phyloP scores from a whole-genome alignment of 2,797 vertebrate genomes.

The Rhabdomys pumilio region DNA sequence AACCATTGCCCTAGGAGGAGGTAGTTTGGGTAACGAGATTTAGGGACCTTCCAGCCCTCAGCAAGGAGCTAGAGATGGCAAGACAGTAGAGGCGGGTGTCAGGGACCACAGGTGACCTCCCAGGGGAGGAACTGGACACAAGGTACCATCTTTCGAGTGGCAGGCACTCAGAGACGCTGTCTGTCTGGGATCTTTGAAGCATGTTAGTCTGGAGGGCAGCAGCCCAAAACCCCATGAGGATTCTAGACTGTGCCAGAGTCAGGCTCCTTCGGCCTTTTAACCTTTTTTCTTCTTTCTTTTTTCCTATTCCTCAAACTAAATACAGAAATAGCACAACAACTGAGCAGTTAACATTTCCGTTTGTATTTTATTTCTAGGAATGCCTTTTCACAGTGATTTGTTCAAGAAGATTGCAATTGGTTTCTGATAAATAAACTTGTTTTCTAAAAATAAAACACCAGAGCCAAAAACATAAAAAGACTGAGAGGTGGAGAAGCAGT shows the following conservation, averaged over 20 bases:
- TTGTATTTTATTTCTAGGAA: neutral
- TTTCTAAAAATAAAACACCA: neutral
- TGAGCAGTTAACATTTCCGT: neutral
- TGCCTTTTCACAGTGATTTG: neutral
- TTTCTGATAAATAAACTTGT: neutral
- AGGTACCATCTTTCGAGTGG: neutral
- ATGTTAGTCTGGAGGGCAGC: neutral
- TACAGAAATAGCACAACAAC: neutral
- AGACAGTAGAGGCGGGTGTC: neutral
- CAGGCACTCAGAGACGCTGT: neutral
- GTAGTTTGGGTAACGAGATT: neutral
- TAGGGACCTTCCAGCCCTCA: neutral
- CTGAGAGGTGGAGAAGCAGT: neutral
- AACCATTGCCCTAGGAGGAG: neutral
- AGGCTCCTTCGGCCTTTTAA: neutral
- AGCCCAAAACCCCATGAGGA: neutral
- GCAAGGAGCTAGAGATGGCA: neutral
- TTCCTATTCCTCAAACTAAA: neutral
- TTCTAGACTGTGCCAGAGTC: neutral
- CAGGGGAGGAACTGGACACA: neutral
- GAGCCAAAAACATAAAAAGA: neutral
- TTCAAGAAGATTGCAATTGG: neutral
- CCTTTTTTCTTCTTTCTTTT: neutral
- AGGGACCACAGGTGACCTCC: neutral
- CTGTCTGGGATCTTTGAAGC: neutral